Evolutionary conservation across 2,797 vertebrate species (phyloP).

Genomic region (Micropoecilia bifurca): DNA sequence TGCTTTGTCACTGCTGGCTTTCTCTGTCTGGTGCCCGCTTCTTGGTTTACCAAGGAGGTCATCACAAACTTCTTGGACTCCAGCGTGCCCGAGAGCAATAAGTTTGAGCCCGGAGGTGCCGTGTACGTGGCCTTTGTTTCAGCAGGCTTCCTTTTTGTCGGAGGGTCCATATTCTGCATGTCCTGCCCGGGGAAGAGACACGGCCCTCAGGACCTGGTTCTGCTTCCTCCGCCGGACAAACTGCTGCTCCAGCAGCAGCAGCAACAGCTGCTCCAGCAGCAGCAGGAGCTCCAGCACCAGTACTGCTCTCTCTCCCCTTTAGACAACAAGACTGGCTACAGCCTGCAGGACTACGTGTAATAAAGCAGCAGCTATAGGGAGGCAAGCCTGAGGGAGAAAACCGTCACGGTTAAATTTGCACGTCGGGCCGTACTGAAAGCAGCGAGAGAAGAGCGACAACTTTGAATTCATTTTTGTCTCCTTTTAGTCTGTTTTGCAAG

Average conservation of each 20-base stretch:
- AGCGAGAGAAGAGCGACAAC: slow-evolving; percentile 63
- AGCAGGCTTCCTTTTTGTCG: slow-evolving; percentile 86
- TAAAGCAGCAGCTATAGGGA: slow-evolving; percentile 55
- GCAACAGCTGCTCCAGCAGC: slow-evolving; percentile 80
- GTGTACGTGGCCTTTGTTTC: slow-evolving; percentile 93
- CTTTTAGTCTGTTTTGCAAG: slow-evolving; percentile 78
- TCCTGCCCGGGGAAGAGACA: slow-evolving; percentile 86
- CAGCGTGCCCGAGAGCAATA: slow-evolving; percentile 90
- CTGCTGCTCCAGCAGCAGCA: slow-evolving; percentile 82
- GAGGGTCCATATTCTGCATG: slow-evolving; percentile 91
- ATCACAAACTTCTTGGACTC: slow-evolving; percentile 91
- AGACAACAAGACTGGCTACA: slow-evolving; percentile 87
- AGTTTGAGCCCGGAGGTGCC: slow-evolving; percentile 92
- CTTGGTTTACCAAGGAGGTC: slow-evolving; percentile 95
- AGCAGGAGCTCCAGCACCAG: slow-evolving; percentile 86
- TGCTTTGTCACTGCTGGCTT: slow-evolving; percentile 90
- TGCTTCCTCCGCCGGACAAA: slow-evolving; percentile 82
- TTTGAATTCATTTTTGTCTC: slow-evolving; percentile 57
- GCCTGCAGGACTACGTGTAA: slow-evolving; percentile 87
- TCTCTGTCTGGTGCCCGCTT: slow-evolving; percentile 89
- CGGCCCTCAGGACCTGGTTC: slow-evolving; percentile 82
- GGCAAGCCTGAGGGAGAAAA: slow-evolving; percentile 57
- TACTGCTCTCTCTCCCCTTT: slow-evolving; percentile 86
- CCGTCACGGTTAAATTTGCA: slow-evolving; percentile 47
- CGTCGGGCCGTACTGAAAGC: slow-evolving; percentile 50